Percentiles rank a stretch among this genome's conserved stretches.
Conservation (phyloP, 1,140 invertebrate species). For the Berghia stephanieae region DNA sequence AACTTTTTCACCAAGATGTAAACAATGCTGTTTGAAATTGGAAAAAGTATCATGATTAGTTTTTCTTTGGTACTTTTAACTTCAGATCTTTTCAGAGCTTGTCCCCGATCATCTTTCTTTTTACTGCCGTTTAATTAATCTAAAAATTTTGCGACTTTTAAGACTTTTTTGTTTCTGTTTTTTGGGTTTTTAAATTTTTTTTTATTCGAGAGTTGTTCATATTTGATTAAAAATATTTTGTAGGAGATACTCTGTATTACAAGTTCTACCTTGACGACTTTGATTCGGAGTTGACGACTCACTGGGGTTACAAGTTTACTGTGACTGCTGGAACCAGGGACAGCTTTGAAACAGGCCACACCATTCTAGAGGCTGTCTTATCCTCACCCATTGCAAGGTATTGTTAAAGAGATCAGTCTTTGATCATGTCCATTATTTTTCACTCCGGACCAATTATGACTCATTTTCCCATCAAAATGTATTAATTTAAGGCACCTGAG, state of each 20-base stretch:
- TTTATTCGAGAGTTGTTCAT: not conserved
- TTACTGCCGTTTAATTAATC: not conserved
- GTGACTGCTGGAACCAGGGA: slow-evolving; percentile 60
- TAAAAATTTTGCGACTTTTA: not conserved
- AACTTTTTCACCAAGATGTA: too few species aligned
- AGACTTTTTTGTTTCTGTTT: not conserved
- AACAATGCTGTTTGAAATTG: too few species aligned
- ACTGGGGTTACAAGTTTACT: slow-evolving; percentile 66
- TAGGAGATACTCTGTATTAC: slow-evolving; percentile 63
- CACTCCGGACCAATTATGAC: too few species aligned
- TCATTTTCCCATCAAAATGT: too few species aligned
- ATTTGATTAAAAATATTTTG: slow-evolving; percentile 30
- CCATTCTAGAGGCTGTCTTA: slow-evolving; percentile 59
- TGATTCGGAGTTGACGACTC: slow-evolving; percentile 33
- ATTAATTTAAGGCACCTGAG: too few species aligned
- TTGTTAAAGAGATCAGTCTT: too few species aligned
- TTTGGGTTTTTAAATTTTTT: not conserved
- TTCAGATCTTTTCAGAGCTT: too few species aligned
- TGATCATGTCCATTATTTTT: not conserved
- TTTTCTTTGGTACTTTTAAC: too few species aligned
- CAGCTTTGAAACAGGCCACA: slow-evolving; percentile 65
- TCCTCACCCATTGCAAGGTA: slow-evolving; percentile 52
- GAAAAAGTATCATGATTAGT: too few species aligned
- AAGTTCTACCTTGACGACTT: slow-evolving; percentile 49
- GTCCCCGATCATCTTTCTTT: too few species aligned